These are phyloP conservation scores for Paraplagusia blochii DNA, from an alignment of 2,113 vertebrate species.

Conservation along the genomic window DNA sequence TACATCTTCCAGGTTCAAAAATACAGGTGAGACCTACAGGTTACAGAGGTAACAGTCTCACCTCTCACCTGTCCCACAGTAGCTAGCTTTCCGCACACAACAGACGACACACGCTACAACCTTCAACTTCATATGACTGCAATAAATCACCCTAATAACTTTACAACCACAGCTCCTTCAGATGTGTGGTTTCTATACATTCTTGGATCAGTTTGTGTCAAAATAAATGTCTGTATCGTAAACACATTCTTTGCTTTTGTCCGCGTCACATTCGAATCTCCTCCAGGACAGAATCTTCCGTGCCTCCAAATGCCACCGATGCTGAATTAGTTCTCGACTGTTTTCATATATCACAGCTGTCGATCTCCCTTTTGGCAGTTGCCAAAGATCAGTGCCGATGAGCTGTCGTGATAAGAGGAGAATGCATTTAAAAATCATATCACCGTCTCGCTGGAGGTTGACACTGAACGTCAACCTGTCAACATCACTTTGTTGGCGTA, in stretches of 20 bases:
- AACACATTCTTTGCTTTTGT: not conserved
- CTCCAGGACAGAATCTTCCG: not conserved
- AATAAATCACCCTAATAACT: constrained; percentile 1
- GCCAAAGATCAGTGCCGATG: constrained; percentile 42
- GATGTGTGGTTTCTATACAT: not conserved
- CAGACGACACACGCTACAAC: not conserved
- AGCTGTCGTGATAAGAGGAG: constrained; percentile 18
- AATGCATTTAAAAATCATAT: constrained; percentile 13
- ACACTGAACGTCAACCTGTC: not conserved
- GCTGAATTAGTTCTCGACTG: constrained; percentile 10
- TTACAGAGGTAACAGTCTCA: no score
- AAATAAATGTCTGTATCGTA: not conserved
- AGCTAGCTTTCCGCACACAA: constrained; percentile 2
- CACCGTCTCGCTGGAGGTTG: not conserved
- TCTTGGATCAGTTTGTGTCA: not conserved
- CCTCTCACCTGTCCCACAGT: constrained; percentile 15
- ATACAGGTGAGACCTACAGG: no score
- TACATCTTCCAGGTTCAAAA: no score
- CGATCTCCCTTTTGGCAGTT: constrained; percentile 34
- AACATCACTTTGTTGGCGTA: not conserved
- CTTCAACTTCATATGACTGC: not conserved
- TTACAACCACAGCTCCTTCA: not conserved
- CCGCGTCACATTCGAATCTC: not conserved
- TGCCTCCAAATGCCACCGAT: constrained; percentile 30
- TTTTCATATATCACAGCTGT: constrained; percentile 26